Conservation (phyloP, 2,113 vertebrate species). For the Podarcis muralis region DNA sequence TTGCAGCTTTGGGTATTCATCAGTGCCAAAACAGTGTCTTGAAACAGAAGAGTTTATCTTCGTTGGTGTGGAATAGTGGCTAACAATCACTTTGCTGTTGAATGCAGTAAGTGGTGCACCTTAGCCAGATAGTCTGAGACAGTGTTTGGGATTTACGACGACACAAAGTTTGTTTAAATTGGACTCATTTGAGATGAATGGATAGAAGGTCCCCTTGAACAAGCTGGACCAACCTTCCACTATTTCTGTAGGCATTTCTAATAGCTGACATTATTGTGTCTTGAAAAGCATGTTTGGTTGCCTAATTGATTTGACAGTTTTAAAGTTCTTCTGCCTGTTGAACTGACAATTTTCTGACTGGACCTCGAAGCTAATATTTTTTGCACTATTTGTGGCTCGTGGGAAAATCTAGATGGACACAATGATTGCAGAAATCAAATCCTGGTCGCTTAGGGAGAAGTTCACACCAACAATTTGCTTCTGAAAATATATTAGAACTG, state of each 20-base stretch:
- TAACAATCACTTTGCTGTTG: background rate
- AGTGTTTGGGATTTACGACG: background rate
- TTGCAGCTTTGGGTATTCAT: background rate
- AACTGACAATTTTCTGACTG: background rate
- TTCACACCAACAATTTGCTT: background rate
- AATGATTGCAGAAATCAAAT: conserved; percentile 7
- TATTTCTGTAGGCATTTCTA: background rate
- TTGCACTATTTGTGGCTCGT: conserved; percentile 3
- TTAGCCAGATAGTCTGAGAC: background rate
- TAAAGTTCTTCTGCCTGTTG: conserved; percentile 15
- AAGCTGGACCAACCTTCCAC: background rate
- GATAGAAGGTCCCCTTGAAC: conserved; percentile 12
- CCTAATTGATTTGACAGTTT: conserved; percentile 20
- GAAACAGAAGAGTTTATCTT: background rate
- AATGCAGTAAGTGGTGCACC: background rate
- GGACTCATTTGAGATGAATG: background rate
- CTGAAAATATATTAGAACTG: background rate
- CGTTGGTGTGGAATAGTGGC: background rate
- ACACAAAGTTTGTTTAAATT: background rate
- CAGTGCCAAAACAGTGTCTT: background rate
- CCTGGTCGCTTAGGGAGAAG: background rate
- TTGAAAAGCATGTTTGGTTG: background rate
- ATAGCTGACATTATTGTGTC: background rate
- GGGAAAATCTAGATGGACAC: background rate
- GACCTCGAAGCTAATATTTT: conserved; percentile 14